A percentile compares a stretch with the other conserved stretches of the same genome.
phyloP scores from a whole-genome alignment of 2,797 vertebrate genomes.

The Myiothlypis chrysogaster region DNA sequence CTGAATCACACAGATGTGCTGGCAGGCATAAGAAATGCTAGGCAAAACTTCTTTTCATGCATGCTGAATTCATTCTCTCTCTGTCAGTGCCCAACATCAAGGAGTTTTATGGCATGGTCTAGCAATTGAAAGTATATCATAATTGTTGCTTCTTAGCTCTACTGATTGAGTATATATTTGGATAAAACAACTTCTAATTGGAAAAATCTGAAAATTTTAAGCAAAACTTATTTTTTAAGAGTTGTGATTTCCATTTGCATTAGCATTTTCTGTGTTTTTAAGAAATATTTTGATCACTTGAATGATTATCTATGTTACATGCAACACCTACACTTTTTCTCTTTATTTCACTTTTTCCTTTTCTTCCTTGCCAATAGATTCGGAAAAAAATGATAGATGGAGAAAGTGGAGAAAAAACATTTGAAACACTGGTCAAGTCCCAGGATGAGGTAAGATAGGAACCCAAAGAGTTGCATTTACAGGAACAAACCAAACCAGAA shows the following conservation, averaged over 20 bases:
- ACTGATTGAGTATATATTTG: background rate
- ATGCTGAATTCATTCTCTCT: background rate
- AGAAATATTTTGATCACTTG: background rate
- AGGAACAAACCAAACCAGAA: background rate
- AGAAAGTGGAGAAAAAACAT: constrained; percentile 87
- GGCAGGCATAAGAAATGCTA: background rate
- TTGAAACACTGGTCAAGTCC: constrained; percentile 93
- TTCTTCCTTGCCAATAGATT: constrained; percentile 79
- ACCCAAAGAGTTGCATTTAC: background rate
- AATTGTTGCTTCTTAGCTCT: background rate
- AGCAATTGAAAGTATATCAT: background rate
- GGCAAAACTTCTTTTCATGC: background rate
- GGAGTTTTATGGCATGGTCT: background rate
- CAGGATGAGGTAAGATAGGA: constrained; percentile 91
- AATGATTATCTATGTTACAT: background rate
- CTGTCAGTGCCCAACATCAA: background rate
- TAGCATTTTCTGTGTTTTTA: background rate
- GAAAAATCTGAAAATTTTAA: background rate
- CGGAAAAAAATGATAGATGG: constrained; percentile 96
- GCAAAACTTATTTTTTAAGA: background rate
- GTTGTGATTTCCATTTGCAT: background rate
- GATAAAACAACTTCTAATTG: background rate
- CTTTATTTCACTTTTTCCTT: background rate
- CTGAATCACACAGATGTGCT: background rate
- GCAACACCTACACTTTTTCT: background rate